Evolutionary conservation across 2,797 vertebrate species (phyloP), one percentile per base, ranked within the genome.

Genomic region (Tadarida brasiliensis): DNA sequence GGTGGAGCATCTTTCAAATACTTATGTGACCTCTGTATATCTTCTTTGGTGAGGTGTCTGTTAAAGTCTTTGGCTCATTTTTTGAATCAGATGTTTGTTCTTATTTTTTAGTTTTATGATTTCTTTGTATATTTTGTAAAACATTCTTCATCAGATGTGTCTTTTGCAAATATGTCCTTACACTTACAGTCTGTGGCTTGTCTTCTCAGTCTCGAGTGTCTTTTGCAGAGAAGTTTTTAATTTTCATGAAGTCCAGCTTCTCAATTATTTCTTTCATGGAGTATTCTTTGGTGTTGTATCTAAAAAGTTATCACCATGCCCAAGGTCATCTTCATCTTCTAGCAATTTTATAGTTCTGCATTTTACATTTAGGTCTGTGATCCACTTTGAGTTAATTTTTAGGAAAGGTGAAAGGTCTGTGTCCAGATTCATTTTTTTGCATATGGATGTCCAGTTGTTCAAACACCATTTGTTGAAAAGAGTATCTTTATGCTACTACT

Each of bases 201-300:
- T 59, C 44, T 78, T 78, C 51, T 51, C 73, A 68, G 6, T 39
- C 26, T 51, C 24, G 14, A 70, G 54, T 86, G n/a, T 70, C 63
- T n/a, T 92, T 44, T 65, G 51, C 51, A 78, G 30, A 85, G 28
- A 57, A 59, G 54, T 61, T 61, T 78, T 71, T 71, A 39, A 51
- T 61, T 54, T 93, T 61, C 47, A 71, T 61, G n/a, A 71, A 54
- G n/a, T 57, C 54, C 30, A 49, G 16, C 39, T 78, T 77, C 39
- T 61, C n/a, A 80, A n/a, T 80, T 87, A 61, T 78, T 87, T 93
- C 54, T 87, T 87, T 80, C 91, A 71, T 63, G 33, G 44, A 28
- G 24, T 8, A 15, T 82, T 51, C 28, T 81, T 71, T 87, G 56
- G 20, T 63, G 8, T 33, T 73, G 8, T 33, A 87, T n/a, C 11